Conservation (phyloP, 92 coral and sea anemone genomes). For the Actinernus sp. region DNA sequence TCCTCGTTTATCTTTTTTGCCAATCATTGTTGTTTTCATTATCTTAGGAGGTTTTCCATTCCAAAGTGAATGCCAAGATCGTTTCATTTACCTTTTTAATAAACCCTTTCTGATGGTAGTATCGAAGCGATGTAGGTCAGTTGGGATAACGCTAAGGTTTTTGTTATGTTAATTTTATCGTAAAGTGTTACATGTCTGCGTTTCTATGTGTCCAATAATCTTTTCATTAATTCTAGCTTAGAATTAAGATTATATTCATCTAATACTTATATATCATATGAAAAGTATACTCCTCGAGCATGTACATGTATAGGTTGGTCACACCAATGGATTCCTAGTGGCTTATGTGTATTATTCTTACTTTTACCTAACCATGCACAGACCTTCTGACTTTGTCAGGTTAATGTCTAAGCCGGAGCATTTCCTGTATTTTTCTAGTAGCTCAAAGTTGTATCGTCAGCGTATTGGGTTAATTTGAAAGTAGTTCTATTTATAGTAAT, state of each 20-base stretch:
- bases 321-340: slow-evolving; percentile 10
- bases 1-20: slow-evolving; percentile 2
- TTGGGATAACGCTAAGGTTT: slow-evolving; percentile 15
- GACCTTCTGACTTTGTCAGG: slow-evolving; percentile 3
- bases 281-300: slow-evolving; percentile 10
- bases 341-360: slow-evolving; percentile 1
- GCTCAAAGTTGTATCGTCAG: no score
- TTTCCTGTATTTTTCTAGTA: slow-evolving; percentile 1
- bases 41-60: slow-evolving; percentile 16
- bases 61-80: slow-evolving; percentile 6
- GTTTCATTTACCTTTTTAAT: neutral
- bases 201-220: neutral
- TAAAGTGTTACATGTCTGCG: neutral
- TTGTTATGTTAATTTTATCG: slow-evolving; percentile 10
- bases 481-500: no score
- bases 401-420: neutral
- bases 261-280: neutral
- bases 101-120: slow-evolving; percentile 8
- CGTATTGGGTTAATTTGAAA: no score
- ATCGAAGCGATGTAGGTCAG: slow-evolving; percentile 11
- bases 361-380: slow-evolving; percentile 11
- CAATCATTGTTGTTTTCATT: slow-evolving; percentile 19
- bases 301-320: neutral
- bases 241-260: slow-evolving; percentile 5
- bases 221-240: slow-evolving; percentile 21